Evolutionary conservation across 1,140 invertebrate species (phyloP).

Genomic region (Sminthurinus signatus): DNA sequence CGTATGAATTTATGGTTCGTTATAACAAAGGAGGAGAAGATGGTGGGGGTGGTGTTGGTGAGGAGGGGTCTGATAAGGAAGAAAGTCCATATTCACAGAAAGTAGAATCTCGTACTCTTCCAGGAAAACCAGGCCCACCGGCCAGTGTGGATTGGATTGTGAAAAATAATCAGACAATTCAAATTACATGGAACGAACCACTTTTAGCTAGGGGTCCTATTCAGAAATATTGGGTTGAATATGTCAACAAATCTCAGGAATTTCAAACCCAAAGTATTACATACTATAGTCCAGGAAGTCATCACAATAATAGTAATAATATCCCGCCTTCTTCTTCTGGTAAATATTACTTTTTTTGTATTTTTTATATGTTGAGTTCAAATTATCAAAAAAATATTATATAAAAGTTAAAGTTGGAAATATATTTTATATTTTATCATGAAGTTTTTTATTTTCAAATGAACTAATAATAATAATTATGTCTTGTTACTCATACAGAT

Average conservation of each 20-base stretch:
- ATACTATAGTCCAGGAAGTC: not conserved
- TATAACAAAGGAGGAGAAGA: too few species aligned
- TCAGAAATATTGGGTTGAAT: constrained; percentile 30
- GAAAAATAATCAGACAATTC: constrained; percentile 18
- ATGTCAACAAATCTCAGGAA: constrained; percentile 7
- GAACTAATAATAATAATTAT: not conserved
- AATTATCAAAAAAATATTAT: not conserved
- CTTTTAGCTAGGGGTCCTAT: constrained; percentile 23
- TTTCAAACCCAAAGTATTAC: constrained; percentile 5
- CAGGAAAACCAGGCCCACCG: not conserved
- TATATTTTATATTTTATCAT: not conserved
- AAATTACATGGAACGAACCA: constrained; percentile 27
- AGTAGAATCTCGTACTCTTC: not conserved
- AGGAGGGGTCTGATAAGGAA: not conserved
- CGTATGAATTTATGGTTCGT: constrained; percentile 33
- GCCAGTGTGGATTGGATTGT: constrained; percentile 19
- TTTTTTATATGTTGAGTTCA: not conserved
- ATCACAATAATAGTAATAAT: not conserved
- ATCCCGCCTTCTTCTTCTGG: not conserved
- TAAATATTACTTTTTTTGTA: not conserved
- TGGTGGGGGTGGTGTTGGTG: too few species aligned
- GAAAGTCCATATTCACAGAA: not conserved
- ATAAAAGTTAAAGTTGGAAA: not conserved
- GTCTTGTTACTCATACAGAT: not conserved
- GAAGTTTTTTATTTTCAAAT: not conserved